Conservation (phyloP, 1,140 invertebrate species). For the Bicyclus anynana region DNA sequence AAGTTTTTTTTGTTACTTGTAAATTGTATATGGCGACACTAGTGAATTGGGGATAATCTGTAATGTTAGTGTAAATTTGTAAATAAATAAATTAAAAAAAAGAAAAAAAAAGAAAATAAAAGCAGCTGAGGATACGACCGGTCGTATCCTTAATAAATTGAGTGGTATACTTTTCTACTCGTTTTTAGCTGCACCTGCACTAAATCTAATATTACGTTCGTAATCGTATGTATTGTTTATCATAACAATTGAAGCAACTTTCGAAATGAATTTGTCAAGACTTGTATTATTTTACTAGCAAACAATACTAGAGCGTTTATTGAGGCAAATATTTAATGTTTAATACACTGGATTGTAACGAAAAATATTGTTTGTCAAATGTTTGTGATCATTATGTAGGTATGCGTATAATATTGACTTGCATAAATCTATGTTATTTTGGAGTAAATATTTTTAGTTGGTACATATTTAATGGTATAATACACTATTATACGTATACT, state of each 20-base stretch:
- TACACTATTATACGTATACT: background rate
- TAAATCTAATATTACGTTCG: background rate
- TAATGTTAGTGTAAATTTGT: too few relatives aligned
- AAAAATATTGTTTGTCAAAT: slow-evolving; percentile 27
- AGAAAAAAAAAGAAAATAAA: too few relatives aligned
- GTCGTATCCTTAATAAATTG: too few relatives aligned
- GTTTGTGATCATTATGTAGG: slow-evolving; percentile 10
- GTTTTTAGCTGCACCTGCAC: background rate
- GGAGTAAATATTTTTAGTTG: slow-evolving; percentile 16
- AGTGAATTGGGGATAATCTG: too few relatives aligned
- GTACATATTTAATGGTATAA: slow-evolving; percentile 15
- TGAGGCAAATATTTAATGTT: slow-evolving; percentile 60
- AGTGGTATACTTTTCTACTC: background rate
- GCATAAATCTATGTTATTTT: slow-evolving; percentile 21
- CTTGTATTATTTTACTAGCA: slow-evolving; percentile 62
- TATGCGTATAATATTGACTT: slow-evolving; percentile 31
- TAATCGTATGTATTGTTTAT: slow-evolving; percentile 1
- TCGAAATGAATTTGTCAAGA: slow-evolving; percentile 62
- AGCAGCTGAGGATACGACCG: too few relatives aligned
- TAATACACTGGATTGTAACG: slow-evolving; percentile 43
- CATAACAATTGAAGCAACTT: slow-evolving; percentile 22
- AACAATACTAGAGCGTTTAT: slow-evolving; percentile 55
- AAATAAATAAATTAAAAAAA: too few relatives aligned
- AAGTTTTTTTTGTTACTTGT: too few relatives aligned
- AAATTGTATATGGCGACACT: too few relatives aligned